Percentiles rank a stretch among this genome's conserved stretches.
phyloP scores from a whole-genome alignment of 2,113 vertebrate genomes.

The Garra rufa region DNA sequence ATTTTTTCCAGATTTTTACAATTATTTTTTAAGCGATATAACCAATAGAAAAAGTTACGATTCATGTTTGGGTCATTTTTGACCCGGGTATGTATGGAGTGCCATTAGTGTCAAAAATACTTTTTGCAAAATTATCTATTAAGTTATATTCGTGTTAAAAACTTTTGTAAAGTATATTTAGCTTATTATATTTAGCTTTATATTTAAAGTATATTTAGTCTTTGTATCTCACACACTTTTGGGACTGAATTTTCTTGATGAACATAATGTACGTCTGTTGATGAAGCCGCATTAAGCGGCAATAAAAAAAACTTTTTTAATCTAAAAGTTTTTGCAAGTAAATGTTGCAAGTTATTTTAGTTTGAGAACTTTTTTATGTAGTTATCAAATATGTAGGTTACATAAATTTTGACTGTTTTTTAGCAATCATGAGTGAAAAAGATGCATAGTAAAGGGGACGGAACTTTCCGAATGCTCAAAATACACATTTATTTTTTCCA shows the following conservation, averaged over 20 bases:
- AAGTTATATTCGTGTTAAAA: neutral
- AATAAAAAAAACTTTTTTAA: too few relatives aligned
- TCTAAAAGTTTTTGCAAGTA: too few relatives aligned
- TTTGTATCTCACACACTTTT: neutral
- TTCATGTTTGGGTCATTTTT: neutral
- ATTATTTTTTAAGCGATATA: neutral
- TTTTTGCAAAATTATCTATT: neutral
- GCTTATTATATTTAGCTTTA: too few relatives aligned
- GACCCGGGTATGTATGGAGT: neutral
- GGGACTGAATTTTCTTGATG: neutral
- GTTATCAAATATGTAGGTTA: too few relatives aligned
- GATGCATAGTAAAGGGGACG: too few relatives aligned
- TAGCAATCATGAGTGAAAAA: too few relatives aligned
- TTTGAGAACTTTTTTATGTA: too few relatives aligned
- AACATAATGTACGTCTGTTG: neutral
- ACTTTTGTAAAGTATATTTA: neutral
- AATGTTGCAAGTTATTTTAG: too few relatives aligned
- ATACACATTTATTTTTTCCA: too few relatives aligned
- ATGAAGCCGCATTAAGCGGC: neutral
- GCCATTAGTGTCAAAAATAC: neutral
- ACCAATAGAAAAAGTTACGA: neutral
- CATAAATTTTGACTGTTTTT: too few relatives aligned
- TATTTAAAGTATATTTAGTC: too few relatives aligned
- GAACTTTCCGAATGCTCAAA: too few relatives aligned
- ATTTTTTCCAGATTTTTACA: neutral